Conservation (phyloP, 1,140 invertebrate species). For the Penaeus vannamei region DNA sequence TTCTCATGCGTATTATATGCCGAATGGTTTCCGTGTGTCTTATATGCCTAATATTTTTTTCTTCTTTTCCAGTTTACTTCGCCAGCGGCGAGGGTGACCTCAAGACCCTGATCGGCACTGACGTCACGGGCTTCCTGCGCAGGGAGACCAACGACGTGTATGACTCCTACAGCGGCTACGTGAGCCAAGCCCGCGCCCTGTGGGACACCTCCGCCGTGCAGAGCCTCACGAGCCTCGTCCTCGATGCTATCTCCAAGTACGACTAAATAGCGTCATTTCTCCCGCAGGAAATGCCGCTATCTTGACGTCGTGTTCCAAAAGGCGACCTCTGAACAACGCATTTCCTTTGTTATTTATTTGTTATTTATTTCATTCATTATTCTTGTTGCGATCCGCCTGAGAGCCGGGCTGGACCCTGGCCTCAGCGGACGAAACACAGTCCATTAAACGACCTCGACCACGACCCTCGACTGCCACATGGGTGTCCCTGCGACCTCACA, state of each 20-base stretch:
- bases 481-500: too few species aligned
- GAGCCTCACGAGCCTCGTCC: background rate
- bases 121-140: background rate
- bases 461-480: background rate
- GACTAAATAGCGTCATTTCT: background rate
- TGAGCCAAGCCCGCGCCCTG: constrained; percentile 12
- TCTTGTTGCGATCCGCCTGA: background rate
- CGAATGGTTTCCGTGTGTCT: background rate
- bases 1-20: background rate
- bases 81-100: constrained; percentile 7
- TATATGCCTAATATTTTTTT: background rate
- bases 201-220: background rate
- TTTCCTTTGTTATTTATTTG: constrained; percentile 10
- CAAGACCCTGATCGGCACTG: background rate
- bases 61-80: background rate
- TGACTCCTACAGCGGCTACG: constrained; percentile 34
- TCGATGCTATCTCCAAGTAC: constrained; percentile 42
- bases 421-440: constrained; percentile 25
- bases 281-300: too few species aligned
- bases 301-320: background rate
- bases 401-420: background rate
- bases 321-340: too few species aligned
- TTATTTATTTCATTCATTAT: constrained; percentile 30
- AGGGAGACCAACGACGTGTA: background rate
- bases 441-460: constrained; percentile 6